Conservation (phyloP, 2,113 vertebrate genomes). For the Cinclus mexicanus region DNA sequence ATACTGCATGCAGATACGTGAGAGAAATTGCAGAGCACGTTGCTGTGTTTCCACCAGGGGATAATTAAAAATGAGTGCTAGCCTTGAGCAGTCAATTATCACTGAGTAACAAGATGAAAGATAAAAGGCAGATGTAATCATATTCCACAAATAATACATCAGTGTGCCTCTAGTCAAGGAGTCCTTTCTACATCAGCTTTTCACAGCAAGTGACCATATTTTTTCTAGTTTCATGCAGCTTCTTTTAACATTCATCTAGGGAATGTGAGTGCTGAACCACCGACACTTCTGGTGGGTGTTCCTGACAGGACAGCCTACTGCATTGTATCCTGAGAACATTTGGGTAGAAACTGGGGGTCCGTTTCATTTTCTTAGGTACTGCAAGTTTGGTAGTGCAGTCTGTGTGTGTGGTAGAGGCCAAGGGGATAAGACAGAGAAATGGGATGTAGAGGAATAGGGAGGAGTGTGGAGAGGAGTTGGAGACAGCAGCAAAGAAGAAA, state of each 20-base stretch:
- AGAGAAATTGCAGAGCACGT: background rate
- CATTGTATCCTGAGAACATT: background rate
- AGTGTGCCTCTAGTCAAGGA: background rate
- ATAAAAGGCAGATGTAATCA: background rate
- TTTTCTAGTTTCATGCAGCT: background rate
- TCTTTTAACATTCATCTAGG: background rate
- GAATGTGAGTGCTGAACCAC: background rate
- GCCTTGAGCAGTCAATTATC: constrained; percentile 9
- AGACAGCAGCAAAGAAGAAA: background rate
- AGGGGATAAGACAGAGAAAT: background rate
- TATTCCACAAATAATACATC: constrained; percentile 1
- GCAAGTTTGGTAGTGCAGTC: background rate
- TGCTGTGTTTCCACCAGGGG: background rate
- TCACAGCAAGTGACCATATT: background rate
- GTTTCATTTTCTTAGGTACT: background rate
- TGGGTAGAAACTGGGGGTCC: background rate
- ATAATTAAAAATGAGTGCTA: constrained; percentile 10
- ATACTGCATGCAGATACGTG: background rate
- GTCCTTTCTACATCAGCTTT: background rate
- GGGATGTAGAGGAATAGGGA: background rate
- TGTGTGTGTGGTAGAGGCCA: background rate
- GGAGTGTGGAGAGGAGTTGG: background rate
- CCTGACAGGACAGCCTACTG: fast-evolving
- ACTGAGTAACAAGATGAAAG: background rate
- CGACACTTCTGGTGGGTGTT: background rate